Base-by-base conservation (phyloP, 2,113 vertebrate species). In the Dendrocopos noguchii region DNA sequence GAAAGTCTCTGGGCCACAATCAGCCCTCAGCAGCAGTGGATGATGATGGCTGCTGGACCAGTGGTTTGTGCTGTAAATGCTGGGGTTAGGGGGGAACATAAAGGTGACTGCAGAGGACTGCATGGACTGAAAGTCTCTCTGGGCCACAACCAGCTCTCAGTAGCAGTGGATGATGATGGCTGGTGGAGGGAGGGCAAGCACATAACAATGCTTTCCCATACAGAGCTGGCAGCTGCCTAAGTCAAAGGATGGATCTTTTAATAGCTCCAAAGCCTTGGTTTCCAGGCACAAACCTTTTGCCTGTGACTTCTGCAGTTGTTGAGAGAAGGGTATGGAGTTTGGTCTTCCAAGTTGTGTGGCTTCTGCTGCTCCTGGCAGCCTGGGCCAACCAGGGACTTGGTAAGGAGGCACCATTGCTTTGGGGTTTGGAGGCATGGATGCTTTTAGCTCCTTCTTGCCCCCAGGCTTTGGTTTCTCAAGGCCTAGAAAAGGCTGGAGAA, bases 161-260 rank as follows among this genome's bases (percentile, higher is more conserved):
- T 24, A 57, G 64, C 0, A 5, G 36, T 31, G 50, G 39, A 3
- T 70, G 27, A 3, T 70, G 27, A 7, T 63, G 67, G 71, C 22
- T 91, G 56, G 10, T 46, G 57, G 36, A 25, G 28, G 9, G 47
- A 72, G n/a, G 24, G 24, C 28, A 74, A 25, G 9, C 56, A n/a
- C 5, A 0, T 1, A 11, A 8, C 0, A 1, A 3, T 67, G 78
- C 66, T 89, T 27, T 67, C 18, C 61, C 19, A 15, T 31, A 11
- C 7, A 12, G 13, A 34, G 46, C 22, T 78, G 78, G n/a, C 34
- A 63, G 70, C 31, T 80, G 56, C 47, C 34, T 16, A 29, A 87
- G 28, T 44, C 65, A 19, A 71, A 33, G 44, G 63, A n/a, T 42
- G 22, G 19, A 7, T 46, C 46, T 74, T 84, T 46, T 7, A 19